Evolutionary conservation across 2,797 vertebrate species (phyloP).

Genomic region (Galagoides demidoff): DNA sequence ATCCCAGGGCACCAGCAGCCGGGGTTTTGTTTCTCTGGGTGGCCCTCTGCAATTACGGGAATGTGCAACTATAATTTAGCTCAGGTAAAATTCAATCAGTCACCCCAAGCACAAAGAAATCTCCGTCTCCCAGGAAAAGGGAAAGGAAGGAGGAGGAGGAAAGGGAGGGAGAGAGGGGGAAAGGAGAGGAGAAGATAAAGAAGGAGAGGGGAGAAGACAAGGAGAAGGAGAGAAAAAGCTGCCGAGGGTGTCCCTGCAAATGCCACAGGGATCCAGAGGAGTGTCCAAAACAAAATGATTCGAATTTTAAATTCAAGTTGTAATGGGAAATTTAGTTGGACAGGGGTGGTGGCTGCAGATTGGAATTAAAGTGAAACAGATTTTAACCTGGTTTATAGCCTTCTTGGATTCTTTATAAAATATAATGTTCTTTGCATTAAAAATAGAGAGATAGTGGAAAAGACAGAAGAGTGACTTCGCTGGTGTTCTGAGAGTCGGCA

Average conservation of each 20-base stretch:
- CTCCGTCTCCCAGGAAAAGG: constrained; percentile 86
- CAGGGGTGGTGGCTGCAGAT: constrained; percentile 57
- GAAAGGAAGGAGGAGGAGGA: background rate
- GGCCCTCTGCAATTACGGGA: constrained; percentile 92
- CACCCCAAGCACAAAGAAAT: constrained; percentile 91
- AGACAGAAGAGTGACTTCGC: background rate
- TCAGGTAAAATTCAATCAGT: constrained; percentile 92
- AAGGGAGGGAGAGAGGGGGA: background rate
- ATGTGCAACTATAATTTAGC: constrained; percentile 92
- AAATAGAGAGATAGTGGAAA: background rate
- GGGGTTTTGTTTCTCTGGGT: constrained; percentile 90
- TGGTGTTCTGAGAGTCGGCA: background rate
- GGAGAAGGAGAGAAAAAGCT: background rate
- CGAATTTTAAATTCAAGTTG: constrained; percentile 82
- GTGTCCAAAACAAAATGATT: constrained; percentile 84
- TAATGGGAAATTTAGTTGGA: constrained; percentile 72
- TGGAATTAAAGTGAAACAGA: constrained; percentile 41
- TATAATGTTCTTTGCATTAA: constrained; percentile 29
- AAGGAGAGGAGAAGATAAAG: background rate
- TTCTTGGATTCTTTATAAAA: background rate
- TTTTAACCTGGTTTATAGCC: background rate
- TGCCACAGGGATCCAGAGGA: constrained; percentile 82
- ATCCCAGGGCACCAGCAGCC: constrained; percentile 90
- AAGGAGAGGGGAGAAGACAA: background rate
- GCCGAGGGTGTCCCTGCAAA: constrained; percentile 83